phyloP scores from a whole-genome alignment of 30 jellyfish, hydroid and myxozoan genomes.

The Aurelia sp. region DNA sequence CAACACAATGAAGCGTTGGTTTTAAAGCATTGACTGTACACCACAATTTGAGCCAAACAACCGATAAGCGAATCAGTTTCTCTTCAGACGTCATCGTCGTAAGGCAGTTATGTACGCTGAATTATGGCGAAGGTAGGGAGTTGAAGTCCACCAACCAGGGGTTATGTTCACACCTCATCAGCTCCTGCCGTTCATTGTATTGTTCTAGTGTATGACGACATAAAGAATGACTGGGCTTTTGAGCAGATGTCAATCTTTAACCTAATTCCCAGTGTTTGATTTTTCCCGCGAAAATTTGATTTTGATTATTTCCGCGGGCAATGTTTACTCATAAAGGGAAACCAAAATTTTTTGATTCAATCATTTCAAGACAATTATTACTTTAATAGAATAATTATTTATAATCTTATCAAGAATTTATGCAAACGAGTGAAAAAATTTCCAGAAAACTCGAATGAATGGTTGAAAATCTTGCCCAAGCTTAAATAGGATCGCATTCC shows the following conservation, averaged over 20 bases:
- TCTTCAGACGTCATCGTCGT: conserved; percentile 29
- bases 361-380: too few relatives aligned
- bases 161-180: conserved; percentile 64
- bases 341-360: too few relatives aligned
- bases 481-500: too few relatives aligned
- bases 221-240: not conserved
- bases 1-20: conserved; percentile 30
- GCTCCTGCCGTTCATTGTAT: conserved; percentile 6
- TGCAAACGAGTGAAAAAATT: too few relatives aligned
- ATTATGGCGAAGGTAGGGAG: conserved; percentile 30
- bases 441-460: too few relatives aligned
- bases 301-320: not conserved
- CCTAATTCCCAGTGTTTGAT: not conserved
- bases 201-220: not conserved
- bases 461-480: too few relatives aligned
- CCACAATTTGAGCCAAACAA: conserved; percentile 27
- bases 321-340: too few relatives aligned
- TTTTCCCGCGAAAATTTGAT: conserved; percentile 64
- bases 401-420: too few relatives aligned
- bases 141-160: conserved; percentile 37
- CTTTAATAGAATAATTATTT: too few relatives aligned
- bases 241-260: not conserved
- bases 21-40: not conserved
- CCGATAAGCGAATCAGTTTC: conserved; percentile 6
- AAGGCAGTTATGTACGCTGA: conserved; percentile 28